Conservation (phyloP, 1,140 invertebrate genomes). For the Drosophila malerkotliana region DNA sequence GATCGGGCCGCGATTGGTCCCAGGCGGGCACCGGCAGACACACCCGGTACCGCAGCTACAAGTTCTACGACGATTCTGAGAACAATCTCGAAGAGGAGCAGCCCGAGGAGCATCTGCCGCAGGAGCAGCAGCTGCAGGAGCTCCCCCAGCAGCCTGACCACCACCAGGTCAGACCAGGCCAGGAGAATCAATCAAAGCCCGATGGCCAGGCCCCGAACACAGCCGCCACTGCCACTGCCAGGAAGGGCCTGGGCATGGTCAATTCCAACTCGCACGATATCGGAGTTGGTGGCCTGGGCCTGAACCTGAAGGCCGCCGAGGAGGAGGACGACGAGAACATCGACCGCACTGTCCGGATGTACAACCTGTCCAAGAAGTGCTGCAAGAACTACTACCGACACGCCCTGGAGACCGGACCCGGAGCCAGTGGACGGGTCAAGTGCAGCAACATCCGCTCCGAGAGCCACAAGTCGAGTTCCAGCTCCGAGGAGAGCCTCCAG, state of each 20-base stretch:
- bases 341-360: constrained; percentile 79
- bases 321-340: constrained; percentile 77
- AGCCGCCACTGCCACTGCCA: constrained; percentile 28
- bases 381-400: constrained; percentile 81
- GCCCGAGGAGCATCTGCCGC: constrained; percentile 39
- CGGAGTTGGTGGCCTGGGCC: constrained; percentile 62
- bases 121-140: constrained; percentile 24
- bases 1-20: constrained; percentile 36
- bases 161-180: constrained; percentile 13
- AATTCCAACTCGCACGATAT: constrained; percentile 69
- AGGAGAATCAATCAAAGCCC: constrained; percentile 4
- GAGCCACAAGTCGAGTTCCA: constrained; percentile 65
- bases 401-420: constrained; percentile 61
- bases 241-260: constrained; percentile 53
- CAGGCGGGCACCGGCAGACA: constrained; percentile 32
- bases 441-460: constrained; percentile 61
- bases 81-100: constrained; percentile 69
- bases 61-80: constrained; percentile 72
- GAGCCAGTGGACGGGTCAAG: constrained; percentile 52
- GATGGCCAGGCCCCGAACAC: constrained; percentile 5
- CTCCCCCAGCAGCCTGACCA: constrained; percentile 17
- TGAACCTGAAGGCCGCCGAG: constrained; percentile 60
- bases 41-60: constrained; percentile 69
- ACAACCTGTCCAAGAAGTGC: constrained; percentile 80
- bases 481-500: constrained; percentile 77